Conservation (phyloP, 2,888 invertebrate genomes). For the Brenthis daphne region DNA sequence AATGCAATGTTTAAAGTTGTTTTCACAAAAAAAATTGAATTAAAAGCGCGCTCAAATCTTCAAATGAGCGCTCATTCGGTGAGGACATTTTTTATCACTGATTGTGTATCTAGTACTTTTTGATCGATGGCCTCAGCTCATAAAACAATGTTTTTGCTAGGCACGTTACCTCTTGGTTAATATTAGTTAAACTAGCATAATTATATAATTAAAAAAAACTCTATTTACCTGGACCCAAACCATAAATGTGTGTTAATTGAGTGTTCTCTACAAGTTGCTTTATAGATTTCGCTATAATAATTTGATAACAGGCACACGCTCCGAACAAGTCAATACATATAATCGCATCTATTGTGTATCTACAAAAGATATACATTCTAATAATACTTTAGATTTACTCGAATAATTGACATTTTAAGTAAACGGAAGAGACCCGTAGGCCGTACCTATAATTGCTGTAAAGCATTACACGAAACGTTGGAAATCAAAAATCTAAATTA, state of each 20-base stretch:
- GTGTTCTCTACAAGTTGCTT: conserved; percentile 63
- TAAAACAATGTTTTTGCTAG: not conserved
- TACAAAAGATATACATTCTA: conserved; percentile 36
- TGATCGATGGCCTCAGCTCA: not conserved
- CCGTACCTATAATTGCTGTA: no score
- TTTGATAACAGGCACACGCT: conserved; percentile 62
- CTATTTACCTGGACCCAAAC: conserved; percentile 44
- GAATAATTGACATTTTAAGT: no score
- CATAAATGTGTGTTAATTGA: conserved; percentile 41
- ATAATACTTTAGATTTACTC: no score
- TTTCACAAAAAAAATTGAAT: no score
- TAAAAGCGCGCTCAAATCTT: no score
- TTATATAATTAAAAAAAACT: not conserved
- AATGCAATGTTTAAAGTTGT: no score
- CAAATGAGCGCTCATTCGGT: no score
- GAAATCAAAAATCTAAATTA: no score
- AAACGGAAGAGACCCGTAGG: no score
- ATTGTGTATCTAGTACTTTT: no score
- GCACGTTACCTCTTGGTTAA: not conserved
- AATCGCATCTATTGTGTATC: conserved; percentile 55
- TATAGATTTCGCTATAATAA: conserved; percentile 64
- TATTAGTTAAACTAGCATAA: not conserved
- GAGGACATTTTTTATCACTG: no score
- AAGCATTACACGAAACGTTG: no score
- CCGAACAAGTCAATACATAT: conserved; percentile 65